Evolutionary conservation across 2,113 vertebrate genomes (phyloP).

Genomic region (Pagrus major): DNA sequence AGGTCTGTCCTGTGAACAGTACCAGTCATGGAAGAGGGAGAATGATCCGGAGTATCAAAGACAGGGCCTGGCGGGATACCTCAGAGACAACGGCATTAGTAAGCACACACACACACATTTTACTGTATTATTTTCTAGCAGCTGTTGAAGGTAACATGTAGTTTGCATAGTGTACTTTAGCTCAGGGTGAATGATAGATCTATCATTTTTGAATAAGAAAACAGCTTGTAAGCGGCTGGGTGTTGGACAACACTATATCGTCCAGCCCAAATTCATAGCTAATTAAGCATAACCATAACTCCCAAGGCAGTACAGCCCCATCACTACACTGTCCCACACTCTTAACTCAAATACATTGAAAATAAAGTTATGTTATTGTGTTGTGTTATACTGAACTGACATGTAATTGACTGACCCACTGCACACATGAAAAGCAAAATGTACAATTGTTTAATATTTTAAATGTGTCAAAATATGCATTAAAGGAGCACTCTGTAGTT

Average conservation of each 20-base stretch:
- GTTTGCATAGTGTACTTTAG: neutral
- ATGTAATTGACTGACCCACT: no score
- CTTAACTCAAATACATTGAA: no score
- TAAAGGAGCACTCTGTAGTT: no score
- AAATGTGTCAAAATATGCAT: no score
- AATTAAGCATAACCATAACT: neutral
- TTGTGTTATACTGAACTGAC: no score
- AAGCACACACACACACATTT: slow-evolving; percentile 54
- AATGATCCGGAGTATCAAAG: slow-evolving; percentile 93
- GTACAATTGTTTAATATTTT: no score
- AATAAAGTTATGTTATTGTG: no score
- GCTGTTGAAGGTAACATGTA: neutral
- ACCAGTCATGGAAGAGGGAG: slow-evolving; percentile 91
- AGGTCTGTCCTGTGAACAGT: slow-evolving; percentile 88
- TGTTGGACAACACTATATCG: neutral
- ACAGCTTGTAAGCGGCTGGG: neutral
- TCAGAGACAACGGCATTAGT: slow-evolving; percentile 93
- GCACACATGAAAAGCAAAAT: no score
- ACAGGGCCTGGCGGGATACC: slow-evolving; percentile 91
- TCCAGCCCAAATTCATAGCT: neutral
- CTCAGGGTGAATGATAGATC: neutral
- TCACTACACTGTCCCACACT: neutral
- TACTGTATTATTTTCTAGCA: neutral
- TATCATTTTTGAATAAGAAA: neutral
- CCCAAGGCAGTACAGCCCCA: neutral